Base-by-base conservation (phyloP, 2,797 vertebrate genomes). In the Eulemur rubriventer region DNA sequence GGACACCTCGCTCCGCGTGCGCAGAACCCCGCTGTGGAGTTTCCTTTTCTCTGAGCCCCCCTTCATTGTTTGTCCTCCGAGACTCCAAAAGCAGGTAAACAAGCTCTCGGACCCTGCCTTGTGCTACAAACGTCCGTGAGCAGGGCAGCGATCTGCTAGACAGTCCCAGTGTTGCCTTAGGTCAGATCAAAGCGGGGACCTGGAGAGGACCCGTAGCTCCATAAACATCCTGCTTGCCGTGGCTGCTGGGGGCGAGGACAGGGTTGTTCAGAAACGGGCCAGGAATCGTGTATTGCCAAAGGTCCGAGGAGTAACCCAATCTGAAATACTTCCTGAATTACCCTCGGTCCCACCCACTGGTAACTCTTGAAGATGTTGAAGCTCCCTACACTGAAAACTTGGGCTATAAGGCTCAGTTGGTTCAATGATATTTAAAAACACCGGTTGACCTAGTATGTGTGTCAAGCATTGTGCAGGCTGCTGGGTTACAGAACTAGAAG, bases 71-170 rank as follows among this genome's bases (percentile, higher is more conserved):
- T 93, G 79, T 80, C 33, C 33, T 93, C 61, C 10, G 70, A 84
- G 80, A 87, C 69, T 76, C 75, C 52, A 73, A 83, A 91, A 84
- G 84, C 84, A 1, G 61, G 76, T 95, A 96, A 98, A 98, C 96
- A 98, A 96, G 85, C 72, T 79, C 43, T 43, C 5, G 10, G 43
- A 52, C 83, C 22, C 26, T 4, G 89, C 43, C 61, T 33, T 2
- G 63, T 63, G 93, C 46, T 82, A 75, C 57, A 20, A 61, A 35
- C 38, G 79, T 41, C 85, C 17, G 22, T 2, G 94, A 65, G 94
- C 20, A 18, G 88, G 41, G 52, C 52, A 92, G 79, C 6, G 79
- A 96, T 95, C 97, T 96, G 95, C 95, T 50, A 97, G 97, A 97
- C 96, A 3, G 94, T 30, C 65, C 30, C 28, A 3, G 10, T 4